Percentiles rank a stretch among this genome's conserved stretches.
These are phyloP conservation scores for Pseudococcus longispinus DNA, from an alignment of 2,888 invertebrate species.

Conservation along the genomic window DNA sequence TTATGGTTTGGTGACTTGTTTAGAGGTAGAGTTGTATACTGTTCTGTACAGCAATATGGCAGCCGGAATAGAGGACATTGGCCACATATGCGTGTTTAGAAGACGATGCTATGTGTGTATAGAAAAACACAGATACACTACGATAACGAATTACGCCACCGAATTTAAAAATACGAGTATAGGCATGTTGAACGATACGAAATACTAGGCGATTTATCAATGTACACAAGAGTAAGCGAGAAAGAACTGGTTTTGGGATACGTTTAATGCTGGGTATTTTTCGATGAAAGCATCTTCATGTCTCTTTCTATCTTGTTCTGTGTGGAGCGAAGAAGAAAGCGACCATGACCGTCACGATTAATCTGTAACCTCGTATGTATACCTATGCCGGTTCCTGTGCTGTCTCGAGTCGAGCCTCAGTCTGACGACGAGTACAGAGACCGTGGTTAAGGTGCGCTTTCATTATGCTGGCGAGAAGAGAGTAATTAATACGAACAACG, in stretches of 20 bases:
- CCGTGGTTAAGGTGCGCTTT: background rate
- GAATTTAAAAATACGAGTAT: slow-evolving; percentile 2
- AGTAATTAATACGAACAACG: background rate
- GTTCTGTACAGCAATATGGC: background rate
- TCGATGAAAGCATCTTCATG: background rate
- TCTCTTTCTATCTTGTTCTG: background rate
- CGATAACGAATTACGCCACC: slow-evolving; percentile 38
- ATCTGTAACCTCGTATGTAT: slow-evolving; percentile 1
- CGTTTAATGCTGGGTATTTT: background rate
- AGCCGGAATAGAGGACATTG: slow-evolving; percentile 28
- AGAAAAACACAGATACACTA: background rate
- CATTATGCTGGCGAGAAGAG: background rate
- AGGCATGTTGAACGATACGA: background rate
- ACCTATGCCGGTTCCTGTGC: background rate
- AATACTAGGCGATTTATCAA: slow-evolving; percentile 23
- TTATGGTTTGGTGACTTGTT: background rate
- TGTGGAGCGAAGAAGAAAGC: slow-evolving; percentile 46
- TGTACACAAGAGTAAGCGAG: background rate
- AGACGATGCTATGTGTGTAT: background rate
- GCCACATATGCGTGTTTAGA: background rate
- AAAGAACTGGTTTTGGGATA: background rate
- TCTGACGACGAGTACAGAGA: background rate
- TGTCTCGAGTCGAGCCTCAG: background rate
- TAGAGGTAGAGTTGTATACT: too few relatives aligned
- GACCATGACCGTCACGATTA: slow-evolving; percentile 56